Conservation (phyloP, 2,797 vertebrate genomes). For the Fringilla coelebs region DNA sequence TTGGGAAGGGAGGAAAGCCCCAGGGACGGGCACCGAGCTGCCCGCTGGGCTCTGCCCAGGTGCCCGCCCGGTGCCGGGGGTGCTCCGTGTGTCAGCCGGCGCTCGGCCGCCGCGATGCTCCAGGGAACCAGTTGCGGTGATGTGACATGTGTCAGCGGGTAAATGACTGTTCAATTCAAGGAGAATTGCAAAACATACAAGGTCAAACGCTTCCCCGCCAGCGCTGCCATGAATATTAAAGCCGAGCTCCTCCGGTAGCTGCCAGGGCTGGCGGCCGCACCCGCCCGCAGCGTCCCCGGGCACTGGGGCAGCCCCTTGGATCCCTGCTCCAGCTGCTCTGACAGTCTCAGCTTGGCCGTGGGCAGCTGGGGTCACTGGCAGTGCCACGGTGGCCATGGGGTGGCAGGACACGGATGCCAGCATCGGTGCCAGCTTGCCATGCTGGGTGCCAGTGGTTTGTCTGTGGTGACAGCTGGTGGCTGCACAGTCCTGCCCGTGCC, state of each 20-base stretch:
- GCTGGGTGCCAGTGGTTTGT: background rate
- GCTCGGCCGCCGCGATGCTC: slow-evolving; percentile 46
- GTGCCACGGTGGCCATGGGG: background rate
- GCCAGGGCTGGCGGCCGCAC: background rate
- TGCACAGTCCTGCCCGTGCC: background rate
- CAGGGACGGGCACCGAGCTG: background rate
- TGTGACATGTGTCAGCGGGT: slow-evolving; percentile 72
- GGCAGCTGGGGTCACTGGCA: background rate
- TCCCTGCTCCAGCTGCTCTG: background rate
- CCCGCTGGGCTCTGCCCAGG: rapidly evolving
- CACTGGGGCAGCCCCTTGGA: background rate
- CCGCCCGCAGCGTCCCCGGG: rapidly evolving
- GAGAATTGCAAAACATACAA: slow-evolving; percentile 70
- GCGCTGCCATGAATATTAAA: slow-evolving; percentile 73
- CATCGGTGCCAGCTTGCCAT: rapidly evolving
- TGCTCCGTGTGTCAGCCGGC: background rate
- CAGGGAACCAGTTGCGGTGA: slow-evolving; percentile 32
- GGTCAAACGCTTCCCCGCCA: slow-evolving; percentile 70
- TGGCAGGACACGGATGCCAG: rapidly evolving
- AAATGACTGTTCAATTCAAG: slow-evolving; percentile 73
- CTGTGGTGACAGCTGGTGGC: background rate
- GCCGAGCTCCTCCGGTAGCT: background rate
- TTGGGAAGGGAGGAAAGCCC: background rate
- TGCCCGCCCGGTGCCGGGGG: rapidly evolving
- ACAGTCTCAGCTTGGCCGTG: rapidly evolving